phyloP scores from a whole-genome alignment of 1,140 invertebrate species.

The Globodera ellingtonae region DNA sequence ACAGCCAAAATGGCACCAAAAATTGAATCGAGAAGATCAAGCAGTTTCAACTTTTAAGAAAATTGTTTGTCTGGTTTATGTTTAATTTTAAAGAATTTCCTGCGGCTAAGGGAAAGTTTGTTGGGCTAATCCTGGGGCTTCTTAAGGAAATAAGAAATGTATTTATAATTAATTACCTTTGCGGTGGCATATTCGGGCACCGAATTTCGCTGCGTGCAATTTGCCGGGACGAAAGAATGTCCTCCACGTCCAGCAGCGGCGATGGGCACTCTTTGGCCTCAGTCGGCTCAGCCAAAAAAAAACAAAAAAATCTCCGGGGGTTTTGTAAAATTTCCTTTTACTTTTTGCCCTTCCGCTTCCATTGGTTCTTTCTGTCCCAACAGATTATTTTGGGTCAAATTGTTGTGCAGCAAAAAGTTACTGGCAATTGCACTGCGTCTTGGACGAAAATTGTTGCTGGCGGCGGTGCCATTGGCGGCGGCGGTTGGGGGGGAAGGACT shows the following conservation, averaged over 20 bases:
- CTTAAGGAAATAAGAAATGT: conserved; percentile 40
- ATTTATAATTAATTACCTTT: conserved; percentile 32
- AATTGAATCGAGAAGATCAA: too few species aligned
- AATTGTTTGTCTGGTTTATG: too few species aligned
- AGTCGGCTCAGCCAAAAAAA: not conserved
- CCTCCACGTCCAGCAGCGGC: conserved; percentile 56
- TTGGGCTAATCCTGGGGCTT: too few species aligned
- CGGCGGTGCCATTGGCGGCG: not conserved
- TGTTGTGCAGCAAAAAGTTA: not conserved
- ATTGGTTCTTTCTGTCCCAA: not conserved
- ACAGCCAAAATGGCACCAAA: too few species aligned
- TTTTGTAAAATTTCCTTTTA: not conserved
- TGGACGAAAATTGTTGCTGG: not conserved
- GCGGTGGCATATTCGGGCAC: conserved; percentile 32
- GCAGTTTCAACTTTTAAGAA: too few species aligned
- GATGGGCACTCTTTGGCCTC: not conserved
- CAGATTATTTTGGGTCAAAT: not conserved
- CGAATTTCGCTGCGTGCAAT: conserved; percentile 51
- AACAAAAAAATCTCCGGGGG: not conserved
- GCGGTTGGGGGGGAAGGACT: too few species aligned
- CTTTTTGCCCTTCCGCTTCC: not conserved
- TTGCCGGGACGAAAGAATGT: conserved; percentile 48
- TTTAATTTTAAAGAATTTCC: too few species aligned
- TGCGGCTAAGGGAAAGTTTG: too few species aligned
- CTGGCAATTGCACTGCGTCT: not conserved